Evolutionary conservation across 2,113 vertebrate species (phyloP).

Genomic region (Odontophorus gujanensis): DNA sequence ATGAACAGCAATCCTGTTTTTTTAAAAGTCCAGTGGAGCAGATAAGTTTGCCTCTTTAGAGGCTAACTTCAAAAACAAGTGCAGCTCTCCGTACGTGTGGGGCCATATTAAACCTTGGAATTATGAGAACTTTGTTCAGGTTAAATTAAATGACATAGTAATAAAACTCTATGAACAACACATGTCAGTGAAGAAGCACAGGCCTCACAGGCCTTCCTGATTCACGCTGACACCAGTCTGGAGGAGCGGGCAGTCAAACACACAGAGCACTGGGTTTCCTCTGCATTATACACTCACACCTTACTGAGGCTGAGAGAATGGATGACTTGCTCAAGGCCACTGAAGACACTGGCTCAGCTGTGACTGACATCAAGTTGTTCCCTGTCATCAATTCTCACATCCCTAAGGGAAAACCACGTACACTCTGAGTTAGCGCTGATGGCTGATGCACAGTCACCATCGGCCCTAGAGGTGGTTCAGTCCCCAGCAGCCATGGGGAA

Average conservation of each 20-base stretch:
- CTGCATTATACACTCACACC: constrained; percentile 4
- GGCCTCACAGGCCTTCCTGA: neutral
- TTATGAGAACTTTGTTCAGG: neutral
- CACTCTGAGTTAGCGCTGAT: neutral
- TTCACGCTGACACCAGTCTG: neutral
- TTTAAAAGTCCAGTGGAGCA: neutral
- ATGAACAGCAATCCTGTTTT: neutral
- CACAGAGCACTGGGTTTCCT: neutral
- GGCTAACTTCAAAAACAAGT: neutral
- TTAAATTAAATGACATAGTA: neutral
- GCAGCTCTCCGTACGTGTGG: neutral
- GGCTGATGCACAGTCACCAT: accelerated
- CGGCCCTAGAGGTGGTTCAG: neutral
- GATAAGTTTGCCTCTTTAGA: neutral
- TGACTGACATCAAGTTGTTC: neutral
- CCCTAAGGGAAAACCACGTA: neutral
- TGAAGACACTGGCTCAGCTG: neutral
- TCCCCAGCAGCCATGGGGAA: neutral
- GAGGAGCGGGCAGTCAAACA: neutral
- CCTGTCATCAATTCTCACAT: neutral
- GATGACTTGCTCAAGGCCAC: neutral
- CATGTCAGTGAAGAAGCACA: neutral
- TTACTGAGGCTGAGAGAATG: neutral
- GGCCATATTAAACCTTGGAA: neutral
- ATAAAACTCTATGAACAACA: constrained; percentile 2